Base-by-base conservation (phyloP, 2,113 vertebrate species). In the Phalacrocorax aristotelis region DNA sequence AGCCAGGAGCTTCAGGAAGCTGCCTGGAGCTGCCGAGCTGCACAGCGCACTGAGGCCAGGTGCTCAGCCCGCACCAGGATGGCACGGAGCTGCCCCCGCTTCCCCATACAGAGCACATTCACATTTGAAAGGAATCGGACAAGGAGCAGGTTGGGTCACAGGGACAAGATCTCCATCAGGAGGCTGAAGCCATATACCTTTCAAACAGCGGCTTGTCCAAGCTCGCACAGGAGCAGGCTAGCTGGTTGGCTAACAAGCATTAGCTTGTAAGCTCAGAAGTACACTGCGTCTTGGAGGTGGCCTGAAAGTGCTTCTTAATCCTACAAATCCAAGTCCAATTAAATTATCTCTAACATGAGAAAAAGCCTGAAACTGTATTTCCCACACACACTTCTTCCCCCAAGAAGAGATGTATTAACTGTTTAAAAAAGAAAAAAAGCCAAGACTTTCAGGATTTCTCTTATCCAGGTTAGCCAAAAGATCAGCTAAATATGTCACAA, bases 21-120 rank as follows among this genome's bases (percentile, higher is more conserved):
- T 46, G 92, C 40, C 5, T 12, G 38, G 66, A 62, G 38, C 60
- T 46, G 92, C 40, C 5, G 46, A 62, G 68, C 40, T 13, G 44
- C 40, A 29, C 15, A 2, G 54, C 0, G 0, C 32, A 1, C 57
- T 5, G 23, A 26, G 40, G 40, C 12, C 44, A 22, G 42, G 75
- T 36, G 30, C 62, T 8, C 42, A 16, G 27, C 49, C 11, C 2
- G 0, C 20, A 21, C 26, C 1, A 0, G 21, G 22, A 17, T 2
- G 6, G 72, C 52, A 8, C 36, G 2, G 60, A 78, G 58, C 66
- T 36, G 66, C 82, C 72, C 65, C 5, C 2, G 2, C 1, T 22
- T 12, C 26, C 64, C 71, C 54, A 21, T 3, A 7, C 30, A 17
- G 13, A 27, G 42, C 1, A 23, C 8, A 1, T 27, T 13, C 81